Base-by-base conservation (phyloP, 2,113 vertebrate genomes). In the Nerophis ophidion region DNA sequence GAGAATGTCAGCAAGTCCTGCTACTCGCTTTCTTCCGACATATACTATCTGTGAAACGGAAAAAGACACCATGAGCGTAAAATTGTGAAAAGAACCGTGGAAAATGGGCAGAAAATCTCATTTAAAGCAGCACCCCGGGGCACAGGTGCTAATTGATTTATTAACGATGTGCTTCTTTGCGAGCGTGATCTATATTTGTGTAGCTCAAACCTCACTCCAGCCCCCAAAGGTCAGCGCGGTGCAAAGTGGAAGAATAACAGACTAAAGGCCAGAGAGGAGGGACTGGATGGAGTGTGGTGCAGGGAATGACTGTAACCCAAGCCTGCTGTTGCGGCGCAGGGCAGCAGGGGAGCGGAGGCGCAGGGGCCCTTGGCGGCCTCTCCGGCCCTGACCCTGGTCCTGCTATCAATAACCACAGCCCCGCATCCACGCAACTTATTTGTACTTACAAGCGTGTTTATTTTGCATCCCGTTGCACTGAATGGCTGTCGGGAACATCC, bases 221-320 rank as follows among this genome's bases (percentile, higher is more conserved):
- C 87, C 86, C 52, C 72, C 76, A 71, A 72, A 87, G 93, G 93
- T 93, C 90, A 92, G 82, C 80, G 79, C 85, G 89, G 85, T 87
- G 91, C 90, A 93, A 93, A 92, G 92, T 91, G 89, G 88, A 93
- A 94, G 88, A 92, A 93, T 91, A 93, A 92, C 84, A 92, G 86
- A 86, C 76, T 70, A 89, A 59, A 70, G 83, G 85, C 77, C 83
- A 71, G 77, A 79, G 68, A 62, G 57, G 42, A 68, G 70, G 75
- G 75, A 51, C 75, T 54, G 53, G 50, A 54, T 64, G 44, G 49
- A 68, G 65, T 11, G 59, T 72, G 72, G 72, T 76, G 65, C 58
- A 65, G 51, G 66, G 62, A 57, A 60, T 50, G 76, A 90, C 75
- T 89, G 89, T 91, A 95, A 94, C 92, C 86, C 79, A 92, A 92